Percentiles rank a stretch among this genome's conserved stretches.
These are phyloP conservation scores for Tetramorium simillimum DNA, from an alignment of 1,140 invertebrate species.

Conservation along the genomic window DNA sequence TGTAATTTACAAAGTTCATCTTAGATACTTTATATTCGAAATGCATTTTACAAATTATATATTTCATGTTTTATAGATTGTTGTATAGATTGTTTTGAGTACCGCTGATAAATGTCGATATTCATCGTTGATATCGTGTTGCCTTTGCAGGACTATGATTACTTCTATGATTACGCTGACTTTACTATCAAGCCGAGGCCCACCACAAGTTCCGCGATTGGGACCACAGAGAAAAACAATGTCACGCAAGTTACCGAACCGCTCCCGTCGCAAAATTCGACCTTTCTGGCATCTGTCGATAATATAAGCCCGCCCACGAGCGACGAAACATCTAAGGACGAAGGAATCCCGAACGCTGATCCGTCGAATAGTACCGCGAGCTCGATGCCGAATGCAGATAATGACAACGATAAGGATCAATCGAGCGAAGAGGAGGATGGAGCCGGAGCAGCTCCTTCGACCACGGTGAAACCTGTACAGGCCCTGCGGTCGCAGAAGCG, in stretches of 20 bases:
- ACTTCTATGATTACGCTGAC: slow-evolving; percentile 85
- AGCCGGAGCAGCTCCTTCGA: background rate
- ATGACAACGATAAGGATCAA: background rate
- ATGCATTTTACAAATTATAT: background rate
- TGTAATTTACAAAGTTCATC: background rate
- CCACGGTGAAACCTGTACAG: background rate
- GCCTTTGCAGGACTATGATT: slow-evolving; percentile 81
- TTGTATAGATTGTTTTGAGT: slow-evolving; percentile 1
- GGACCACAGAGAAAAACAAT: background rate
- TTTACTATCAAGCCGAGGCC: slow-evolving; percentile 83
- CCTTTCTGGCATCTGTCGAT: background rate
- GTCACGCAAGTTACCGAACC: background rate
- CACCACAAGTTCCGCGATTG: slow-evolving; percentile 56
- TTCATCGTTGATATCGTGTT: background rate
- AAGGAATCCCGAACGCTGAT: background rate
- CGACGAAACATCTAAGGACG: background rate
- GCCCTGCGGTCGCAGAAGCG: slow-evolving; percentile 16
- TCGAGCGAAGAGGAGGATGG: background rate
- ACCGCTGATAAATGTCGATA: background rate
- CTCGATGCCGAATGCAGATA: background rate
- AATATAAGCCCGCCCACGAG: background rate
- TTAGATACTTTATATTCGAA: background rate
- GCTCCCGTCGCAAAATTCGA: slow-evolving; percentile 35
- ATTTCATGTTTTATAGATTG: background rate
- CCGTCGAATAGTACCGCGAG: background rate